Evolutionary conservation across 1,140 invertebrate genomes (phyloP), one percentile per base, ranked within the genome.

Genomic region (Cyphomyrmex costatus): DNA sequence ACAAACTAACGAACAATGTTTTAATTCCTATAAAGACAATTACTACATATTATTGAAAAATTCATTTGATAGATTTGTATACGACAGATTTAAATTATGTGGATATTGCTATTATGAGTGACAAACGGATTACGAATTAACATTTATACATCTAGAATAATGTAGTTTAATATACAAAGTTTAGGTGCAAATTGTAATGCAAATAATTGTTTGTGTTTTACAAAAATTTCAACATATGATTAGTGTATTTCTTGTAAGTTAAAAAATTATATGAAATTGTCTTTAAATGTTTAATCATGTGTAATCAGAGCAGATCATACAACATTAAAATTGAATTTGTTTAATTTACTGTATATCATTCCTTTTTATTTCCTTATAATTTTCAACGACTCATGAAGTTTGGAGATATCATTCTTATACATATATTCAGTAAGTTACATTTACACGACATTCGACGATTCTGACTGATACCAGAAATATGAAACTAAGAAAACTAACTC

Each of bases 401-500:
- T 49, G n/a, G 12, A 33, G 3, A 30, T 66, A 33, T 53, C 19
- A n/a, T 79, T 49, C 27, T 30, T 65, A 10, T 19, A 46, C n/a
- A n/a, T n/a, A n/a, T n/a, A 58, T 42, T 33, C 30, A 27, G 30
- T 7, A 7, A 71, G 24, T 24, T 71, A 73, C 16, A 19, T 77
- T 10, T 16, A 77, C 19, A 46, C 8, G n/a, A 19, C 0, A 71
- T 30, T 51, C 27, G 12, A 65, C n/a, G 27, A 27, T 78, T 12
- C 14, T 65, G 27, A 19, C 10, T 78, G 77, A 66, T 79, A 70
- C 10, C 36, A 36, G 6, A 70, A 70, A 70, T 80, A 30, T 70
- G 56, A 80, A 70, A 70, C 16, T 42, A 80, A 51, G 14, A 49
- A 49, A 49, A 49, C 14, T 16, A 16, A 49, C 14, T 49, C 27